Base-by-base conservation (phyloP, 1,140 invertebrate species). In the Bombus confusus region DNA sequence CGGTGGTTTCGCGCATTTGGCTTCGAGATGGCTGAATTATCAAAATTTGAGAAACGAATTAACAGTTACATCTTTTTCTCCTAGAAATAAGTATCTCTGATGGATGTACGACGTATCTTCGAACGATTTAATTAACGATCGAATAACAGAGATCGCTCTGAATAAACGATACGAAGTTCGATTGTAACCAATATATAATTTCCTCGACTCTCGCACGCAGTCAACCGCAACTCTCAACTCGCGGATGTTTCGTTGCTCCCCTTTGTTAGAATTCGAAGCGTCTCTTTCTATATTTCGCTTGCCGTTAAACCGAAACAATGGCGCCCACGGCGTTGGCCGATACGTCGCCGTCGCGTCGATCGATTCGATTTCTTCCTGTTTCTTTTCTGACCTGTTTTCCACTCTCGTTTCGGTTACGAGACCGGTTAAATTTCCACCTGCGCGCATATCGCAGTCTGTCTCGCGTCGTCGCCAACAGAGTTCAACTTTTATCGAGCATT, bases 221-320 rank as follows among this genome's bases (percentile, higher is more conserved):
- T 47, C 72, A 28, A 59, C n/a, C 4, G 52, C 43, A 39, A 57
- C 76, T 78, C 37, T 71, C 74, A 18, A 22, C 37, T 43, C 34
- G 64, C 43, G 13, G 39, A 72, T 74, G 80, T 83, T 86, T 79
- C 78, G 66, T 77, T 37, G 69, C 73, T 73, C 15, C 43, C 28
- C 80, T 87, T 90, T 90, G 89, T 90, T 66, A 43, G 15, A 69
- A 41, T 25, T 5, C n/a, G 64, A 87, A 80, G 43, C 76, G 77
- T 74, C 85, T 64, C 57, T 25, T 43, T 2, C 80, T 71, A 64
- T 59, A 80, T 89, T 89, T 86, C 86, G 87, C 84, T 87, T 62
- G 86, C 62, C 62, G 77, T 64, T 31, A 76, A 62, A 80, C 37
- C 77, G 80, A 89, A 90, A 89, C 85, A 90, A 89, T 86, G 64